These are phyloP conservation scores for Brachyistius frenatus DNA, from an alignment of 2,113 vertebrate genomes.

Conservation along the genomic window DNA sequence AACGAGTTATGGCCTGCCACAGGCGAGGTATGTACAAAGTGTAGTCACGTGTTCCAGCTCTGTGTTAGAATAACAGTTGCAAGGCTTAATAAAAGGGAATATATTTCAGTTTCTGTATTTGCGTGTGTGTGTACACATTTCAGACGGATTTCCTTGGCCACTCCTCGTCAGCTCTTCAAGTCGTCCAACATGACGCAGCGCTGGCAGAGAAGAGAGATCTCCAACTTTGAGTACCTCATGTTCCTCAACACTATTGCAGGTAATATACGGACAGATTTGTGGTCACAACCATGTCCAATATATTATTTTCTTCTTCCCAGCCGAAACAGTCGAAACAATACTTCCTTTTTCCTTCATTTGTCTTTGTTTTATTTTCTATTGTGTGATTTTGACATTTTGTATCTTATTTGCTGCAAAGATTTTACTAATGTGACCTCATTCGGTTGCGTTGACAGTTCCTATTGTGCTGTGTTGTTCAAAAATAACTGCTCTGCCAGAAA, in stretches of 20 bases:
- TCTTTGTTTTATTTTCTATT: neutral
- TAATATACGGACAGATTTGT: constrained; percentile 56
- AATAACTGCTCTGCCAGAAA: constrained; percentile 8
- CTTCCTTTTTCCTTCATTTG: neutral
- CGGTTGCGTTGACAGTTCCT: neutral
- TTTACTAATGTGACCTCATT: neutral
- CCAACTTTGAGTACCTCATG: constrained; percentile 99
- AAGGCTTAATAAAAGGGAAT: neutral
- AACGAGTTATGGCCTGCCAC: constrained; percentile 98
- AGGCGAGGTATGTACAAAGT: constrained; percentile 90
- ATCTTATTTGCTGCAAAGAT: neutral
- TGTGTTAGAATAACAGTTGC: neutral
- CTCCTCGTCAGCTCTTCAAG: constrained; percentile 98
- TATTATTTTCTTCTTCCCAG: neutral
- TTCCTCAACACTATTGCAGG: constrained; percentile 99
- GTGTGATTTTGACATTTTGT: neutral
- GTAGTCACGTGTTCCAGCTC: neutral
- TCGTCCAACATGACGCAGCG: constrained; percentile 99
- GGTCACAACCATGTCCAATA: neutral
- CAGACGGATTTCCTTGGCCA: constrained; percentile 98
- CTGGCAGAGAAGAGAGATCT: constrained; percentile 99
- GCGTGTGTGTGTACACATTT: constrained; percentile 12
- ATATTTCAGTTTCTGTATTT: neutral
- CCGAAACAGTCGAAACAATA: neutral
- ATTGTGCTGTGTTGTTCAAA: constrained; percentile 10